A percentile compares a stretch with the other conserved stretches of the same genome.
Conservation (phyloP, 1,140 invertebrate species). For the Aradophagus sp. region DNA sequence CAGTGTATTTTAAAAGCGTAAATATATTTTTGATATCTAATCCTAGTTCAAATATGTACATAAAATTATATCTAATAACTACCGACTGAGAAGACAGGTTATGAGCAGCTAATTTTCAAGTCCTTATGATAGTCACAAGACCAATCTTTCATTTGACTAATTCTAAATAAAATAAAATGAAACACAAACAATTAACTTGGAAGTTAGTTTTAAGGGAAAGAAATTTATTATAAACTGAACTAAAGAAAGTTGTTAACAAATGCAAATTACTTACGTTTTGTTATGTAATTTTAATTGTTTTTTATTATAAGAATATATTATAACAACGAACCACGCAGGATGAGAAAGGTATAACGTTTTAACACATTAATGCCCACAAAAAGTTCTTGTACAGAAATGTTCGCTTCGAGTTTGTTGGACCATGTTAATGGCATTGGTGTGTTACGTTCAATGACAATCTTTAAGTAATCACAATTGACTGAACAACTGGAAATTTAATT, state of each 20-base stretch:
- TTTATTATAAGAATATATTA: constrained; percentile 18
- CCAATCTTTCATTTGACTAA: constrained; percentile 8
- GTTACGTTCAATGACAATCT: constrained; percentile 50
- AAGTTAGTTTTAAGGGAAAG: constrained; percentile 22
- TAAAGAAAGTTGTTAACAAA: constrained; percentile 48
- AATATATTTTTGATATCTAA: constrained; percentile 48
- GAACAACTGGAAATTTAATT: constrained; percentile 27
- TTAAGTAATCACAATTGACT: constrained; percentile 34
- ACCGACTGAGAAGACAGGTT: constrained; percentile 4
- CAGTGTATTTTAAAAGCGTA: constrained; percentile 24
- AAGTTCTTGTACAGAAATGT: constrained; percentile 19
- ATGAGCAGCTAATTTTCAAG: constrained; percentile 26
- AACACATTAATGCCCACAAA: constrained; percentile 43
- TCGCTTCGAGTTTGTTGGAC: constrained; percentile 22
- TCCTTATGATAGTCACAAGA: constrained; percentile 10
- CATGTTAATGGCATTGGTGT: constrained; percentile 36
- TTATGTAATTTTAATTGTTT: constrained; percentile 51
- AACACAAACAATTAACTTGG: constrained; percentile 18
- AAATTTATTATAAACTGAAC: constrained; percentile 16
- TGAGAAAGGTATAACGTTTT: constrained; percentile 24
- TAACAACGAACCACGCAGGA: constrained; percentile 20
- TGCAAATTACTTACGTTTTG: constrained; percentile 52
- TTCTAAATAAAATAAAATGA: constrained; percentile 3
- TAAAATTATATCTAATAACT: constrained; percentile 15
- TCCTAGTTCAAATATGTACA: constrained; percentile 27